Percentiles rank a stretch among this genome's conserved stretches.
These are phyloP conservation scores for Actenoides lindsayi DNA, from an alignment of 2,113 vertebrate species.

Conservation along the genomic window DNA sequence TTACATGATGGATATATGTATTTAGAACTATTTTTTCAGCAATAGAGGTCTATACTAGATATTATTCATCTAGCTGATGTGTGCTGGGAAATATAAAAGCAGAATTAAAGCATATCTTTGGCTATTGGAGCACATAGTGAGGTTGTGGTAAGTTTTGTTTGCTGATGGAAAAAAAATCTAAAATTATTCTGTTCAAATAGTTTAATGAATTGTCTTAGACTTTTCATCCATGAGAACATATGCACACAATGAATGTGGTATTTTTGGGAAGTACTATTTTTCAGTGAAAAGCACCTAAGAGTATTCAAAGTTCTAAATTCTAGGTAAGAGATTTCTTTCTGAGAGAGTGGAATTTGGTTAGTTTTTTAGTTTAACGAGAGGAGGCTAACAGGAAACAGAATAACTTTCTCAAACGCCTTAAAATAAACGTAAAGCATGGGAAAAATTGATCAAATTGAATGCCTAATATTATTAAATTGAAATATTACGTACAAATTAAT, in stretches of 20 bases:
- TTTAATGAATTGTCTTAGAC: not conserved
- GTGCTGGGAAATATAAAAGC: not conserved
- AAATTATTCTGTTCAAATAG: not conserved
- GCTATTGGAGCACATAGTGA: not conserved
- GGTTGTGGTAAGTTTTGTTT: not conserved
- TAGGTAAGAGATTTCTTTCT: not conserved
- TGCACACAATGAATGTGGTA: not conserved
- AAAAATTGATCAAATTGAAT: not conserved
- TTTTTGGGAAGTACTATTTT: not conserved
- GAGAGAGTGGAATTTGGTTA: not conserved
- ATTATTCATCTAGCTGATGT: not conserved
- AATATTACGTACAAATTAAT: not conserved
- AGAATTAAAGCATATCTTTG: not conserved
- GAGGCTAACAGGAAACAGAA: not conserved
- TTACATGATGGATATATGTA: not conserved
- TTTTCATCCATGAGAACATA: not conserved
- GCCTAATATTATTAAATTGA: not conserved
- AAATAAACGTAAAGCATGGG: not conserved
- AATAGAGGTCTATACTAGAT: not conserved
- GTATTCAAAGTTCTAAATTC: not conserved
- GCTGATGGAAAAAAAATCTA: not conserved
- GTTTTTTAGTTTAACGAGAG: not conserved
- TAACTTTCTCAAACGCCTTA: not conserved
- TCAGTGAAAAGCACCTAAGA: not conserved
- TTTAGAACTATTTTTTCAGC: not conserved